A percentile compares a stretch with the other conserved stretches of the same genome.
phyloP scores from a whole-genome alignment of 2,113 vertebrate species.

The Genyomyrus donnyi region DNA sequence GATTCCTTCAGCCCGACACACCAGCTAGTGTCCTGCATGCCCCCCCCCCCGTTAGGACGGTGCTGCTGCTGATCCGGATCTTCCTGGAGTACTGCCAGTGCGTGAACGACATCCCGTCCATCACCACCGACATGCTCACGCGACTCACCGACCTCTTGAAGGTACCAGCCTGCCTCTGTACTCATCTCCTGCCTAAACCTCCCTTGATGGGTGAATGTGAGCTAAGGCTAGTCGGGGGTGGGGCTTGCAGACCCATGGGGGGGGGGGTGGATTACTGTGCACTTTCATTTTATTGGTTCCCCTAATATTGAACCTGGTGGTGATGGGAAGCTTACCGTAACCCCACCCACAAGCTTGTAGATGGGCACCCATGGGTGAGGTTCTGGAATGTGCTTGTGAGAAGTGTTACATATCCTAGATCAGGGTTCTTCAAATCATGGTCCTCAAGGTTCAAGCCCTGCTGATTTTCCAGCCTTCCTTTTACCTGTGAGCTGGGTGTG shows the following conservation, averaged over 20 bases:
- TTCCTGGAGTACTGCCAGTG: constrained; percentile 98
- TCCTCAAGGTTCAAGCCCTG: no score
- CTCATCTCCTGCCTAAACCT: neutral
- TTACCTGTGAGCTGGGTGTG: neutral
- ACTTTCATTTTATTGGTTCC: neutral
- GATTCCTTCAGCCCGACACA: neutral
- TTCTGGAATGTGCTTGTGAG: neutral
- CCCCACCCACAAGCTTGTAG: neutral
- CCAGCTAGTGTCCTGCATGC: neutral
- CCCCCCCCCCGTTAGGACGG: constrained; percentile 64
- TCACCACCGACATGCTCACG: constrained; percentile 91
- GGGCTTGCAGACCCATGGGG: neutral
- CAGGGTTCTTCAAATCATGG: no score
- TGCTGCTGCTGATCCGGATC: constrained; percentile 92
- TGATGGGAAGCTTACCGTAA: neutral
- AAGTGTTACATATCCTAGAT: neutral
- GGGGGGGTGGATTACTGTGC: neutral
- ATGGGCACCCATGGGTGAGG: neutral
- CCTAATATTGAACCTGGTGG: neutral
- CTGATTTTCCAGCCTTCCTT: neutral
- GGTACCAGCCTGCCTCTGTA: constrained; percentile 48
- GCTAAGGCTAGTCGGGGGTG: neutral
- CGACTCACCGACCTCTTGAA: constrained; percentile 90
- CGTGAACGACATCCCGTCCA: constrained; percentile 92
- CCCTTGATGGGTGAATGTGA: neutral